Conservation (phyloP, 2,888 invertebrate genomes). For the Mongoloraphidia duomilia region DNA sequence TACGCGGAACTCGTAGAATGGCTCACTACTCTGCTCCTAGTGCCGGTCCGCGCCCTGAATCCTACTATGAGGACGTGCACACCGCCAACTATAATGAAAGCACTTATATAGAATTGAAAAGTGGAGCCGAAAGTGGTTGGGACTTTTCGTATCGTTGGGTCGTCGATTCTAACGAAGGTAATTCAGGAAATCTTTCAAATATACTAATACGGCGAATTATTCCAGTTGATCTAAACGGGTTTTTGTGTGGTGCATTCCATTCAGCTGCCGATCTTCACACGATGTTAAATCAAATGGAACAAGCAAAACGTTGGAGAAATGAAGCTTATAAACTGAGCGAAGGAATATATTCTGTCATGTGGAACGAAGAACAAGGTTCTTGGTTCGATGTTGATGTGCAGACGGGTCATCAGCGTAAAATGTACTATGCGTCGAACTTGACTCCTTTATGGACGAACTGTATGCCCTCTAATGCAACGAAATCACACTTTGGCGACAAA, state of each 20-base stretch:
- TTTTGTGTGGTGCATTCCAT: slow-evolving; percentile 53
- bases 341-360: slow-evolving; percentile 54
- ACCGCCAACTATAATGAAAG: slow-evolving; percentile 31
- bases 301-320: slow-evolving; percentile 38
- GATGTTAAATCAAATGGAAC: slow-evolving; percentile 34
- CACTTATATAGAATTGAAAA: slow-evolving; percentile 56
- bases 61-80: slow-evolving; percentile 47
- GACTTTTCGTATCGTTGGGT: slow-evolving; percentile 79
- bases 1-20: slow-evolving; percentile 34
- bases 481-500: slow-evolving; percentile 31
- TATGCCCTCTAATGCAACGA: slow-evolving; percentile 28
- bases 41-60: slow-evolving; percentile 54
- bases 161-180: slow-evolving; percentile 38
- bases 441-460: slow-evolving; percentile 59
- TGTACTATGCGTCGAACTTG: slow-evolving; percentile 58
- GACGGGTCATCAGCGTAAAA: slow-evolving; percentile 38
- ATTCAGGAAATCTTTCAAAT: slow-evolving; percentile 32
- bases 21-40: slow-evolving; percentile 46
- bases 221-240: slow-evolving; percentile 72
- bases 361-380: slow-evolving; percentile 57
- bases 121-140: slow-evolving; percentile 77
- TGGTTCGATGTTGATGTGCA: slow-evolving; percentile 69
- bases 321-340: slow-evolving; percentile 39
- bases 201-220: slow-evolving; percentile 52
- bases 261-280: slow-evolving; percentile 45